Base-by-base conservation (phyloP, 2,888 invertebrate species). In the Hirtodrosophila trivittata region DNA sequence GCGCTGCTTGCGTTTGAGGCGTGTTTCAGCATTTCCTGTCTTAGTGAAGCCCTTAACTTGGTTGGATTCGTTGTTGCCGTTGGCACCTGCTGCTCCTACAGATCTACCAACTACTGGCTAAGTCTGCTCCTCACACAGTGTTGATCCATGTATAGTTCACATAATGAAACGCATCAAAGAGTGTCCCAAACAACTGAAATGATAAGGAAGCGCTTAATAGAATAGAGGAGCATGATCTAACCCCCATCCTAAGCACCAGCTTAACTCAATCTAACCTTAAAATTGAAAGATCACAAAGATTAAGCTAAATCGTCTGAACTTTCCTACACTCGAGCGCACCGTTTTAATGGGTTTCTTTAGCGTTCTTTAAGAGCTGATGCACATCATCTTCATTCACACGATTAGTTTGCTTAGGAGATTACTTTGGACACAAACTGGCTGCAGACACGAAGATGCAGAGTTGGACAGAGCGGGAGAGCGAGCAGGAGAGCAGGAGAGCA, bases 1-100 rank as follows among this genome's bases (percentile, higher is more conserved):
- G 80, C 80, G 16, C 65, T 65, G 71, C 66, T 71, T 42, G 88
- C 85, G 70, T 81, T 89, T 16, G 89, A 89, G 46, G 89, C 77
- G 83, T 88, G 88, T 62, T 88, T 88, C 71, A 88, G 69, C 88
- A 88, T 88, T 87, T 86, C 80, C 77, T 58, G 64, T 64, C 42
- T 35, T 26, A 18, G 12, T 43, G 1, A 7, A 13, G 6, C 26
- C 10, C 2, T 18, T 5, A 12, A 12, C n/a, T 6, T 7, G 13
- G 2, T 9, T n/a, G 12, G 9, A 25, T 4, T 18, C 14, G 6
- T 13, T 45, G 12, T 35, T 33, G 14, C 26, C 35, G 10, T 2
- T 30, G 26, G 16, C 35, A 65, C 62, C 47, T 56, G 37, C 56
- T 43, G 32, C 65, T 51, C 14, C 35, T 39, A 28, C 28, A 9